Evolutionary conservation across 2,888 invertebrate genomes (phyloP), one percentile per base, ranked within the genome.

Genomic region (Athalia rosae): DNA sequence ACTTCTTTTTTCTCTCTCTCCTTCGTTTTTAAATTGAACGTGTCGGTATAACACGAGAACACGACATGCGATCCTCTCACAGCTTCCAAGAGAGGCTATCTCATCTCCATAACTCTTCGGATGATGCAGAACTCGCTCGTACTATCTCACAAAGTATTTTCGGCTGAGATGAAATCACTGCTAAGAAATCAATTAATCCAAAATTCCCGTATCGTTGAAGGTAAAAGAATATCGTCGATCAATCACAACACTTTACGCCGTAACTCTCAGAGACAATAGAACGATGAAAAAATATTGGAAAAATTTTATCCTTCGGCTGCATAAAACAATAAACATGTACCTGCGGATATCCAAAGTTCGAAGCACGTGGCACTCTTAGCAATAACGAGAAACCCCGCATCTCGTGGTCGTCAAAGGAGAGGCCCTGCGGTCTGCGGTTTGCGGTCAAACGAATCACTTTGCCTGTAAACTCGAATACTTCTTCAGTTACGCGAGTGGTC

Each of bases 371-470:
- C 61, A 62, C 28, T 48, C 48, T 48, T 9, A 62, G 45, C 61
- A 61, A 61, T 41, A 74, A 62, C 61, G 45, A 62, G 74, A 45
- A 71, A n/a, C 28, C 47, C 47, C 13, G 62, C 61, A 11, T 43
- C n/a, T 28, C 61, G 58, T 62, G 3, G 58, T 13, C 61, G 56
- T 28, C 28, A 28, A 71, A 48, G 45, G 74, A 59, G 48, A 43
- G 28, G 41, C 58, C 28, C 28, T 74, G 62, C 61, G 74, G 74
- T 13, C 15, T 74, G 74, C 48, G 74, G 74, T 74, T 58, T 74
- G 74, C 48, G 74, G 74, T 74, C 28, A 58, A 43, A 15, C 74
- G 50, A 61, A 74, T 74, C 62, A 74, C 61, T 59, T 74, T 74
- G 74, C 74, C 6, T 47, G 47, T 62, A 11, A 28, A 62, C 56